Evolutionary conservation across 2,113 vertebrate genomes (phyloP), one percentile per base, ranked within the genome.

Genomic region (Salvator merianae): DNA sequence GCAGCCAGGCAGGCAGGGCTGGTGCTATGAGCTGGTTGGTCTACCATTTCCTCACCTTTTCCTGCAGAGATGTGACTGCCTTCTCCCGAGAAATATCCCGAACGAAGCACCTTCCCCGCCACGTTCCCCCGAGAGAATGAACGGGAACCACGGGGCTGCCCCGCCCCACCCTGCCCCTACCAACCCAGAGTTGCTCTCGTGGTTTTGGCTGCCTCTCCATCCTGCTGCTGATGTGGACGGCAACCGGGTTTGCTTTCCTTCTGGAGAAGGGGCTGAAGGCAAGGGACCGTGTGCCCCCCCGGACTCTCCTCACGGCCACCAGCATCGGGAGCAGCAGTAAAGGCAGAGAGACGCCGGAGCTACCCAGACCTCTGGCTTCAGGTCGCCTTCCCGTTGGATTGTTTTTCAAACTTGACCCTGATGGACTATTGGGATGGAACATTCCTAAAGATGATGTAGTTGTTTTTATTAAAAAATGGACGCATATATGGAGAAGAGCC

Each of bases 51-150:
- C 47, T 59, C 78, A 24, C 55, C 26, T 78, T 18, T 0, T 38
- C n/a, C 55, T 16, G 53, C 88, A 95, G 94, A 91, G 70, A 94
- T 94, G 92, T 94, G 89, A 94, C 82, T 1, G 4, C 8, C 65
- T 24, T 2, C 47, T 5, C 12, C 28, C 18, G 1, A 47, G 7
- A 0, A 47, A 2, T 36, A 9, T 1, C 26, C 47, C 79, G 28
- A 36, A 77, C 43, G 6, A 28, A 87, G 26, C n/a, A 86, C 59
- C 73, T 50, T 34, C 22, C n/a, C 62, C 18, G 5, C 5, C n/a
- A n/a, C n/a, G n/a, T n/a, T n/a, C n/a, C n/a, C n/a, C n/a, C n/a
- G n/a, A n/a, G n/a, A n/a, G n/a, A n/a, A n/a, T n/a, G n/a, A n/a
- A n/a, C n/a, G n/a, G n/a, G n/a, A n/a, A n/a, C n/a, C n/a, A n/a